Evolutionary conservation across 2,113 vertebrate species (phyloP).

Genomic region (Hippolais icterina): DNA sequence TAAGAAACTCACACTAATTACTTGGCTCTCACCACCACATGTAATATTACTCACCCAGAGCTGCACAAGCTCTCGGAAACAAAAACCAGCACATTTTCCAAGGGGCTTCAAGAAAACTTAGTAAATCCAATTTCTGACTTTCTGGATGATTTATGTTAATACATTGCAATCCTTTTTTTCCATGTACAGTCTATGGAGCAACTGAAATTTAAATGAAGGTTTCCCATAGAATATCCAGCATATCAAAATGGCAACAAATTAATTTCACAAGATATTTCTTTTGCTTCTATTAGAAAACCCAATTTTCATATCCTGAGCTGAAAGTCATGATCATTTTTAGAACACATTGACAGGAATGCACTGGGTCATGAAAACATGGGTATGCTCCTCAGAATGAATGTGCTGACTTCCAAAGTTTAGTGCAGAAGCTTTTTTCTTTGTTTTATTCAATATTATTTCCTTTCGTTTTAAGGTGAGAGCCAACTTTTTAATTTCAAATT

Average conservation of each 20-base stretch:
- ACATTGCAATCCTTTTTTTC: background rate
- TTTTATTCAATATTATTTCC: background rate
- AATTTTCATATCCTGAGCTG: background rate
- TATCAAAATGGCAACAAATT: background rate
- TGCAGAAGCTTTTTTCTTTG: background rate
- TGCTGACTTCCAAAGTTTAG: background rate
- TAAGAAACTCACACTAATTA: slow-evolving; percentile 1
- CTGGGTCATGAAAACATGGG: background rate
- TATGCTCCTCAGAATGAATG: background rate
- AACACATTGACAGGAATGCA: background rate
- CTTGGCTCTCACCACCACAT: slow-evolving; percentile 27
- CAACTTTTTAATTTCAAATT: slow-evolving; percentile 1
- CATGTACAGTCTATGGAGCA: background rate
- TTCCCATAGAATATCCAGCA: slow-evolving; percentile 35
- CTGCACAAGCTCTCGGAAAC: background rate
- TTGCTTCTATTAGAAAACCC: background rate
- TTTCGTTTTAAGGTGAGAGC: background rate
- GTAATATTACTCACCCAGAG: slow-evolving; percentile 16
- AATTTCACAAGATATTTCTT: slow-evolving; percentile 22
- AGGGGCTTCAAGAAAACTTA: slow-evolving; percentile 11
- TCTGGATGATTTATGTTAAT: slow-evolving; percentile 12
- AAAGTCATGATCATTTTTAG: background rate
- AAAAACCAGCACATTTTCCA: slow-evolving; percentile 30
- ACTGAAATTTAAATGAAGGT: background rate
- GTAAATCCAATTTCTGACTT: background rate